Evolutionary conservation across 2,113 vertebrate species (phyloP).

Genomic region (Hypomesus transpacificus): DNA sequence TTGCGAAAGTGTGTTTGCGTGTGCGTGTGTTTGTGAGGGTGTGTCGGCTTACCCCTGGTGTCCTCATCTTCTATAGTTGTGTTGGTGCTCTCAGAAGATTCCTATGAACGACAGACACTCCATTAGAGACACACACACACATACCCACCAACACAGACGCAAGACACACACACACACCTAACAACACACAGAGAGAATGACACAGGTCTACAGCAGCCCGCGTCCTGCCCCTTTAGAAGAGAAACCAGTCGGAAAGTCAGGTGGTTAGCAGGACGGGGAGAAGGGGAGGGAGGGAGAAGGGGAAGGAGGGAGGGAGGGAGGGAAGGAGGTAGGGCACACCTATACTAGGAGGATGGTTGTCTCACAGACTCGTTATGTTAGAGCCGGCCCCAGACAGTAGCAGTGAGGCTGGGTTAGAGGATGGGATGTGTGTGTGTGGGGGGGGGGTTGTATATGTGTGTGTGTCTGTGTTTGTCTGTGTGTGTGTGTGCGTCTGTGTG

Average conservation of each 20-base stretch:
- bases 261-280: background rate
- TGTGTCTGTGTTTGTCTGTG: too few species aligned
- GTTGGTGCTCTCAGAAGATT: conserved; percentile 97
- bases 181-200: background rate
- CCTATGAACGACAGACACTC: conserved; percentile 77
- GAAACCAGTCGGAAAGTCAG: background rate
- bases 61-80: conserved; percentile 98
- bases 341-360: background rate
- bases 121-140: conserved; percentile 17
- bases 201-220: background rate
- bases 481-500: too few species aligned
- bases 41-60: conserved; percentile 82
- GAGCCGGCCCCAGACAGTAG: too few species aligned
- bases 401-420: too few species aligned
- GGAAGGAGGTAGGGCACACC: background rate
- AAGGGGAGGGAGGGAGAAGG: background rate
- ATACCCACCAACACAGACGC: background rate
- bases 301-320: background rate
- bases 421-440: too few species aligned
- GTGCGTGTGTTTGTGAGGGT: background rate
- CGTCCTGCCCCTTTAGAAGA: conserved; percentile 21
- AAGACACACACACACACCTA: background rate
- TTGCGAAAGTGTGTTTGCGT: background rate
- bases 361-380: too few species aligned
- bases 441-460: too few species aligned